Percentiles rank a stretch among this genome's conserved stretches.
Conservation (phyloP, 2,888 invertebrate species). For the Drosophila borealis region DNA sequence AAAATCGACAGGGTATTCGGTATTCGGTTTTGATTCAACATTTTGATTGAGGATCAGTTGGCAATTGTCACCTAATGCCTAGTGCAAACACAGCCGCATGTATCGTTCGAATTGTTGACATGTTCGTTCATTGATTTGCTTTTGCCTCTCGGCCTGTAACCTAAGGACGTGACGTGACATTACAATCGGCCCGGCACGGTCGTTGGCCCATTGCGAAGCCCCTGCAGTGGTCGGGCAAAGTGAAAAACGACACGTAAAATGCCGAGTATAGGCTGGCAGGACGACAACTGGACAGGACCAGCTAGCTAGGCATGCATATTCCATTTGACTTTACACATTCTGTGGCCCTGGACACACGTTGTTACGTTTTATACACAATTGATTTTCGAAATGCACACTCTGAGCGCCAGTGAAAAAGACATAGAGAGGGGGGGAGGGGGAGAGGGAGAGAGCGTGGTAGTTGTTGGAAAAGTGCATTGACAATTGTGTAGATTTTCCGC, state of each 20-base stretch:
- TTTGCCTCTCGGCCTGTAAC: constrained; percentile 66
- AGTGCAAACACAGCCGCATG: constrained; percentile 82
- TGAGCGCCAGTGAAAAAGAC: not conserved
- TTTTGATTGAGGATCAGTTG: constrained; percentile 34
- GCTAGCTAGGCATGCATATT: constrained; percentile 18
- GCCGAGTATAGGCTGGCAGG: constrained; percentile 13
- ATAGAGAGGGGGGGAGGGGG: not conserved
- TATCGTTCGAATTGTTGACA: constrained; percentile 57
- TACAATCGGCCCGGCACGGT: constrained; percentile 20
- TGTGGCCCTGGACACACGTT: constrained; percentile 6
- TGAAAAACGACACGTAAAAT: constrained; percentile 78
- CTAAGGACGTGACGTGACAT: constrained; percentile 82
- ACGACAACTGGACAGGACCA: constrained; percentile 1
- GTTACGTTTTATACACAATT: constrained; percentile 76
- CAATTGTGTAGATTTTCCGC: constrained; percentile 67
- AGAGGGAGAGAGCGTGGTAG: not conserved
- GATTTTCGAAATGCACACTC: constrained; percentile 59
- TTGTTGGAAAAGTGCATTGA: constrained; percentile 30
- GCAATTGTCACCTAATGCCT: constrained; percentile 73
- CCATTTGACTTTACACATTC: constrained; percentile 15
- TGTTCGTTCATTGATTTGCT: constrained; percentile 48
- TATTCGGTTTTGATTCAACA: not conserved
- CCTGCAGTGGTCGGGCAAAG: constrained; percentile 73
- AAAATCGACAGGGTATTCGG: constrained; percentile 25
- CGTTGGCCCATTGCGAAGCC: constrained; percentile 67